A percentile compares a stretch with the other conserved stretches of the same genome.
Evolutionary conservation across 1,140 invertebrate genomes (phyloP).

Genomic region (Caenorhabditis briggsae): DNA sequence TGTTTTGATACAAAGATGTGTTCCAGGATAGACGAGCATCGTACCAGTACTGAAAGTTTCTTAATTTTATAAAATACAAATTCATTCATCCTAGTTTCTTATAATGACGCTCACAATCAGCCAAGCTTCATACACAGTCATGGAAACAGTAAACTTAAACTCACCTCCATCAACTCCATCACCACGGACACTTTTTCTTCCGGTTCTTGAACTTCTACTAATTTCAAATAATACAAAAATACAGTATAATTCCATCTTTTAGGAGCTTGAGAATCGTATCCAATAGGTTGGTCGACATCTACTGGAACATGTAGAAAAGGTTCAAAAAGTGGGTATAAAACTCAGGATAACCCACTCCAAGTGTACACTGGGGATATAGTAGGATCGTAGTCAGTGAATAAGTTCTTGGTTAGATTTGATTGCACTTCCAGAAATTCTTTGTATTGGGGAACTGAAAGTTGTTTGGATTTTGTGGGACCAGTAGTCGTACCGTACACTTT

Average conservation of each 20-base stretch:
- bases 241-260: slow-evolving; percentile 8
- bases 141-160: too few species aligned
- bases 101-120: too few species aligned
- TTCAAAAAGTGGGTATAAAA: neutral
- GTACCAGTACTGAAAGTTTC: neutral
- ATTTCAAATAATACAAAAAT: slow-evolving; percentile 8
- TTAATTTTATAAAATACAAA: neutral
- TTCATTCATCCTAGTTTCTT: too few species aligned
- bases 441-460: neutral
- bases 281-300: neutral
- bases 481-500: too few species aligned
- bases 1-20: neutral
- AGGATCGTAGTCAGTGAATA: neutral
- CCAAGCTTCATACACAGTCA: too few species aligned
- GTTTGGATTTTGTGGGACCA: neutral
- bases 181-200: slow-evolving; percentile 1
- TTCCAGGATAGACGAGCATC: neutral
- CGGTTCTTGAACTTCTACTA: neutral
- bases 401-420: neutral
- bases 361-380: neutral
- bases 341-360: neutral
- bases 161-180: slow-evolving; percentile 21
- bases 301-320: neutral
- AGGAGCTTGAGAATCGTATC: neutral
- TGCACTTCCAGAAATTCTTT: neutral